Conservation (phyloP, 2,113 vertebrate genomes). For the Pluvianellus socialis region DNA sequence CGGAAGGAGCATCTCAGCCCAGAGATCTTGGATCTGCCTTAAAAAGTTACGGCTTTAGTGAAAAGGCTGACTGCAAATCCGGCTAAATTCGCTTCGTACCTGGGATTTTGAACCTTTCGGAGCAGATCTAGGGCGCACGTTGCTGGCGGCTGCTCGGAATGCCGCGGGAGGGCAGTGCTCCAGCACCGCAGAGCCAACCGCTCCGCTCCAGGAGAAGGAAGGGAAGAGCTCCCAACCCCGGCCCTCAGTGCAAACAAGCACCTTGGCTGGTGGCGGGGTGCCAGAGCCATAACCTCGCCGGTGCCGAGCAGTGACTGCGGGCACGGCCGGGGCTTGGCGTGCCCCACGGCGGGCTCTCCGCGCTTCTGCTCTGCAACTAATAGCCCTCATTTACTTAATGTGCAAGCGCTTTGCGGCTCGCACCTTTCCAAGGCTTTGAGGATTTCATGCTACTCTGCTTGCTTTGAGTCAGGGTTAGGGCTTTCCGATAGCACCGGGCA, state of each 20-base stretch:
- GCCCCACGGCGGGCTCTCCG: background rate
- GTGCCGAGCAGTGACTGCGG: fast-evolving
- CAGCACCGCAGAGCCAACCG: background rate
- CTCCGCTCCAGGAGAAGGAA: background rate
- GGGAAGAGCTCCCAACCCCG: background rate
- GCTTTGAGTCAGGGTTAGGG: background rate
- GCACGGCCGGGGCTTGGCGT: background rate
- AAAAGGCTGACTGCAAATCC: background rate
- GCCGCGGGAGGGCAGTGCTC: slow-evolving; percentile 5
- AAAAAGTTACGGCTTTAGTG: background rate
- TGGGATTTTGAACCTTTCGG: background rate
- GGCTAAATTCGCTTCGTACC: fast-evolving
- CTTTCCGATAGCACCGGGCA: background rate
- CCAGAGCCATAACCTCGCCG: background rate
- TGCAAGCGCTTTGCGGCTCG: background rate
- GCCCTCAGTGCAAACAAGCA: background rate
- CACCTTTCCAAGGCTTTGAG: background rate
- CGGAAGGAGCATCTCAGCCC: background rate
- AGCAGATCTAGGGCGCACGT: background rate
- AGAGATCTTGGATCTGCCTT: background rate
- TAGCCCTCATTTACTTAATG: background rate
- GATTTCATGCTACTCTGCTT: background rate
- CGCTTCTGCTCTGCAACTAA: background rate
- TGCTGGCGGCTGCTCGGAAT: background rate
- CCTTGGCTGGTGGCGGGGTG: background rate